A percentile compares a stretch with the other conserved stretches of the same genome.
Evolutionary conservation across 2,888 invertebrate species (phyloP).

Genomic region (Phymatocera aterrima): DNA sequence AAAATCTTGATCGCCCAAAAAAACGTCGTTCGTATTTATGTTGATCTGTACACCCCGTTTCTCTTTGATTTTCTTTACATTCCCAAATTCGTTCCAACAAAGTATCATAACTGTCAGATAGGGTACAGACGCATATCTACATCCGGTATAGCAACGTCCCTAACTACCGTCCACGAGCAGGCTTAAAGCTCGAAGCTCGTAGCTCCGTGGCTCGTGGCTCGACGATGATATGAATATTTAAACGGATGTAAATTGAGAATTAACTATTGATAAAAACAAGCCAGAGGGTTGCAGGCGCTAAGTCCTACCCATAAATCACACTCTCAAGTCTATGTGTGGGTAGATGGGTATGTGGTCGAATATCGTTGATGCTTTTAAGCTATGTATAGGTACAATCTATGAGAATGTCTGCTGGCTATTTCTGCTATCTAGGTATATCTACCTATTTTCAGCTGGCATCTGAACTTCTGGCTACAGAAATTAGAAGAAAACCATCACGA

Average conservation of each 20-base stretch:
- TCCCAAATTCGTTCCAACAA: no score
- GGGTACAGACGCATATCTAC: not conserved
- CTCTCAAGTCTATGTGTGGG: constrained; percentile 44
- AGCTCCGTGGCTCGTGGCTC: constrained; percentile 2
- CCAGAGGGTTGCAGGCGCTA: constrained; percentile 57
- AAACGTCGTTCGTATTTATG: not conserved
- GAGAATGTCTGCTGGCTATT: not conserved
- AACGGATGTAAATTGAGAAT: constrained; percentile 67
- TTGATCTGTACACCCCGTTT: not conserved
- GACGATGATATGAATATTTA: constrained; percentile 64
- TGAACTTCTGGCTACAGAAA: not conserved
- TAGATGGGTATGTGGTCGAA: not conserved
- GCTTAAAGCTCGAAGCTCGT: constrained; percentile 19
- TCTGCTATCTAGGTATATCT: not conserved
- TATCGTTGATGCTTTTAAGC: not conserved
- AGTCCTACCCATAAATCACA: constrained; percentile 63
- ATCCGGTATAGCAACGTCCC: not conserved
- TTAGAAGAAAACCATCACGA: not conserved
- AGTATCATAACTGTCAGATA: no score
- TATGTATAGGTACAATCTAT: constrained; percentile 7
- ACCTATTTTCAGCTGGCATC: not conserved
- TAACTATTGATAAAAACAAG: constrained; percentile 69
- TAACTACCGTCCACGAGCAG: no score
- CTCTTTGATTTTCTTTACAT: no score
- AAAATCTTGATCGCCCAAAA: no score